Conservation (phyloP, 2,888 invertebrate genomes). For the Eupithecia pulchellata region DNA sequence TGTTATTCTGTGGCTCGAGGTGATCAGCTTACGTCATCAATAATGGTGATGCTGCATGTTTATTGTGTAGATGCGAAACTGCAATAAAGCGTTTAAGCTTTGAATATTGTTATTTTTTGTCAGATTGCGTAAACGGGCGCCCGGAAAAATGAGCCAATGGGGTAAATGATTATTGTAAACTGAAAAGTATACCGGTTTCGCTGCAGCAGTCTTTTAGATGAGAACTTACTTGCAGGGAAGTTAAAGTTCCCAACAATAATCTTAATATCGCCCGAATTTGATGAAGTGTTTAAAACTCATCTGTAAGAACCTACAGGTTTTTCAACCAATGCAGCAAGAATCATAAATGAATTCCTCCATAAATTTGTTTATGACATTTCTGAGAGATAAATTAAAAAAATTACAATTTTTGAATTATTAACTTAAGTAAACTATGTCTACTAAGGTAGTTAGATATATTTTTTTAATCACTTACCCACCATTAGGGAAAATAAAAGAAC, state of each 20-base stretch:
- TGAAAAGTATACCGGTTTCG: not conserved
- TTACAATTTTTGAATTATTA: too few relatives aligned
- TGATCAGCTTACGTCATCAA: constrained; percentile 41
- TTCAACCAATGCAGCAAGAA: too few relatives aligned
- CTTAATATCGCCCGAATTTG: too few relatives aligned
- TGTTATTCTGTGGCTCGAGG: constrained; percentile 13
- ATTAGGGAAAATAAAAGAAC: not conserved
- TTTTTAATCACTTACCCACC: too few relatives aligned
- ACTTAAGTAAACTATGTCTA: too few relatives aligned
- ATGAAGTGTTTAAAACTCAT: not conserved
- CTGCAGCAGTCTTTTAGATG: not conserved
- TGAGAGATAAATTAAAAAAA: too few relatives aligned
- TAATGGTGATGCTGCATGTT: not conserved
- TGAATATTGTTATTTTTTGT: not conserved
- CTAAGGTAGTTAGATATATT: too few relatives aligned
- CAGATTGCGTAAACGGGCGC: too few relatives aligned
- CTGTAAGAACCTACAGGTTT: too few relatives aligned
- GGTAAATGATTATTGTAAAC: not conserved
- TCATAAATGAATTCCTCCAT: too few relatives aligned
- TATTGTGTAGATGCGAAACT: constrained; percentile 5
- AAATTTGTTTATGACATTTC: too few relatives aligned
- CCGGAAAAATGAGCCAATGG: too few relatives aligned
- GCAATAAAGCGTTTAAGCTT: not conserved
- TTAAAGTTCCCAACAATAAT: not conserved
- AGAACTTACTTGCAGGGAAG: not conserved